Evolutionary conservation across 2,888 invertebrate genomes (phyloP).

Genomic region (Spisula solida): DNA sequence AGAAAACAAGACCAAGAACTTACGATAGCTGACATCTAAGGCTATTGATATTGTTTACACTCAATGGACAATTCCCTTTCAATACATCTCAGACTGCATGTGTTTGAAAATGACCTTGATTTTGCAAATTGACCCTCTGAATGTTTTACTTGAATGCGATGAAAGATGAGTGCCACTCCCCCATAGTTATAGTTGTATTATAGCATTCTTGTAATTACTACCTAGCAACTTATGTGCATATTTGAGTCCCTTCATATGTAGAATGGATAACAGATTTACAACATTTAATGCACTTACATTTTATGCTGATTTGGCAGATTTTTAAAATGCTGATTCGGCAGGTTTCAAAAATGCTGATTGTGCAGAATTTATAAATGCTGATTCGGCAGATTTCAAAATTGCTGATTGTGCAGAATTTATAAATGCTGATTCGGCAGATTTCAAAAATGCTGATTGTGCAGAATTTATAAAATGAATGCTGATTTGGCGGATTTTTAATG

Average conservation of each 20-base stretch:
- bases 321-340: no score
- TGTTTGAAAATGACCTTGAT: background rate
- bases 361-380: no score
- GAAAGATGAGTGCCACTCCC: background rate
- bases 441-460: no score
- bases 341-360: no score
- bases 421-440: no score
- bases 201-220: background rate
- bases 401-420: no score
- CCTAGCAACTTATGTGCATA: background rate
- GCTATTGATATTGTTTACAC: background rate
- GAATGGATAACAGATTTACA: background rate
- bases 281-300: conserved; percentile 1
- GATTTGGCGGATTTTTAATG: background rate
- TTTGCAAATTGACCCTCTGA: background rate
- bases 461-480: no score
- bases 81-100: conserved; percentile 9
- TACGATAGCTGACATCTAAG: no score
- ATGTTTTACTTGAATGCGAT: conserved; percentile 2
- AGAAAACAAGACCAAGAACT: no score
- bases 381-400: no score
- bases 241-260: background rate
- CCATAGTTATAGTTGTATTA: background rate
- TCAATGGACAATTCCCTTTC: background rate
- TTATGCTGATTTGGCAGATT: background rate